phyloP scores from a whole-genome alignment of 2,888 invertebrate genomes.

The Ophion ventricosus region DNA sequence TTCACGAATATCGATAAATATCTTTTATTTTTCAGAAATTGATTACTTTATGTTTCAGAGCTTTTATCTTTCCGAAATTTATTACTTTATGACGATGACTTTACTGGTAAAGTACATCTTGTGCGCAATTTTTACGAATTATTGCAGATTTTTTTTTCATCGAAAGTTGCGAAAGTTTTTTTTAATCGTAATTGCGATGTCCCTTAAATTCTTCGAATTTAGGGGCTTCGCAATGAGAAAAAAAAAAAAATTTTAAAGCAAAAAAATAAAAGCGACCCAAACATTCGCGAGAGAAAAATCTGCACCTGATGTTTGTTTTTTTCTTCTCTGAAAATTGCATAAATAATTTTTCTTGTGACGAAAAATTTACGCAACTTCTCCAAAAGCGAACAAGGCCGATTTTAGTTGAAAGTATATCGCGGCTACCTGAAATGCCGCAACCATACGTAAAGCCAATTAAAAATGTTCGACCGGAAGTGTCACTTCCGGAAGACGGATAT shows the following conservation, averaged over 20 bases:
- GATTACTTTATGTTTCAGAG: too few relatives aligned
- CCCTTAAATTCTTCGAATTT: too few relatives aligned
- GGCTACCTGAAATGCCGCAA: neutral
- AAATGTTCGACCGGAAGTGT: neutral
- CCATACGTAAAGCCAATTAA: neutral
- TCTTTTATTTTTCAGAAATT: too few relatives aligned
- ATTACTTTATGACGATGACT: too few relatives aligned
- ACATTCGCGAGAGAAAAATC: neutral
- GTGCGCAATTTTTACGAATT: too few relatives aligned
- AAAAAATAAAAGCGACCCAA: neutral
- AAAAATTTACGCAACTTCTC: neutral
- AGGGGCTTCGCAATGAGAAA: too few relatives aligned
- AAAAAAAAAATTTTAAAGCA: neutral
- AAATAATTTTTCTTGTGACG: neutral
- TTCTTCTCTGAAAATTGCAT: neutral
- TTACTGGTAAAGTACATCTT: too few relatives aligned
- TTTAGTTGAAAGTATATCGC: neutral
- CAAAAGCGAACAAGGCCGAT: neutral
- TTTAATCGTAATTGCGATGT: too few relatives aligned
- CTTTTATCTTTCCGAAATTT: too few relatives aligned
- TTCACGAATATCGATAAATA: neutral
- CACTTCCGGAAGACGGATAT: neutral
- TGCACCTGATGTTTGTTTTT: neutral
- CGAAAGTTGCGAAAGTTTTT: too few relatives aligned
- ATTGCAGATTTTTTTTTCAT: too few relatives aligned